phyloP scores from a whole-genome alignment of 2,113 vertebrate species.

The Oophaga pumilio region DNA sequence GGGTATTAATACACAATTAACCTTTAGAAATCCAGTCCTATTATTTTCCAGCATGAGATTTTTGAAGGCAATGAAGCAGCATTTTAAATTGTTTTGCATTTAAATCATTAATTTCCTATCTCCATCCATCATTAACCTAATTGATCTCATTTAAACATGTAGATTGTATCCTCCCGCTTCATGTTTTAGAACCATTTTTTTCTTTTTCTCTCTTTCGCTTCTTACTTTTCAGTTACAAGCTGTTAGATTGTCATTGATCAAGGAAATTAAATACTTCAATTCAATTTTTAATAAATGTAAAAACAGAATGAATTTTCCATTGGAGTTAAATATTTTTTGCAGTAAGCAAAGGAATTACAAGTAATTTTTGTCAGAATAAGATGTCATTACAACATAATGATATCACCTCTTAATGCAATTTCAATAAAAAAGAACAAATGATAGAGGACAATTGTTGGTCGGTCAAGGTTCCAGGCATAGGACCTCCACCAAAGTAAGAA shows the following conservation, averaged over 20 bases:
- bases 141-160: conserved; percentile 68
- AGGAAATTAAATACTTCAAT: background rate
- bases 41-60: conserved; percentile 61
- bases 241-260: conserved; percentile 23
- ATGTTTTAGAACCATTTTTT: conserved; percentile 57
- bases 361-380: background rate
- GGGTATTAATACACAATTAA: conserved; percentile 57
- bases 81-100: conserved; percentile 69
- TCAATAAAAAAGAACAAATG: background rate
- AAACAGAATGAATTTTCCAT: background rate
- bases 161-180: conserved; percentile 62
- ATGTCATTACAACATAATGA: background rate
- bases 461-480: too few species aligned
- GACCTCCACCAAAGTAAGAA: too few species aligned
- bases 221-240: conserved; percentile 6
- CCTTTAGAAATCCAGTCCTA: conserved; percentile 51
- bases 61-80: conserved; percentile 65
- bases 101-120: conserved; percentile 68
- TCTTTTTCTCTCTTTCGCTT: conserved; percentile 56
- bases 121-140: conserved; percentile 71
- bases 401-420: background rate
- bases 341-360: too few species aligned
- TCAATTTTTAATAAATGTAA: background rate
- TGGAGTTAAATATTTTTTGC: too few species aligned
- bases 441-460: too few species aligned